Base-by-base conservation (phyloP, 2,797 vertebrate genomes). In the Pseudomugil gertrudae region DNA sequence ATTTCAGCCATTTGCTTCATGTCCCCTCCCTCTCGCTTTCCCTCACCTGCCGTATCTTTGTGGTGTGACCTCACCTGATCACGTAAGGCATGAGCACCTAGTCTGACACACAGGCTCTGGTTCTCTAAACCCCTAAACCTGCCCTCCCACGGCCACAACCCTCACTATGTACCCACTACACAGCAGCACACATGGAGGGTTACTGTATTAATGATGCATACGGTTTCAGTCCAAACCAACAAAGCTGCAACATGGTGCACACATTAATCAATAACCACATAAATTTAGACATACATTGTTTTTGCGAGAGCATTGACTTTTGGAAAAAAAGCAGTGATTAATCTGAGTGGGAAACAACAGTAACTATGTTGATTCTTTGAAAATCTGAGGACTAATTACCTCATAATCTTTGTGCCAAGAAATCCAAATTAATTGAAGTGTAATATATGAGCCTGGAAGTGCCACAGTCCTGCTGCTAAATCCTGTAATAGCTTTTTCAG, bases 41-140 rank as follows among this genome's bases (percentile, higher is more conserved):
- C 74, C 64, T 73, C 69, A 81, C 78, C 66, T 70, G 57, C 76
- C 69, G 54, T 63, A 64, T 87, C 70, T 80, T 48, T 80, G 83
- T 87, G 78, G 75, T 57, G 74, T 87, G 84, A 84, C 75, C 68
- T 84, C 81, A 84, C 83, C 81, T 85, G 63, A 83, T 57, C 64
- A 59, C 71, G 74, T 70, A 75, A 79, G 83, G 88, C 87, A 90
- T 87, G 87, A 88, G 59, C 78, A 66, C 79, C 70, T 84, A 66
- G 21, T 71, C 6, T 72, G 72, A 84, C 65, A 66, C 80, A 62
- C 53, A 52, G 73, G 64, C 32, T n/a, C 69, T 45, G 38, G 72
- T 51, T 56, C 70, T 71, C 78, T 53, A 15, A 73, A 51, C 48
- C 73, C 38, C 23, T 6, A 33, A 51, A 63, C 63, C 55, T 76